A percentile compares a stretch with the other conserved stretches of the same genome.
phyloP scores from a whole-genome alignment of 2,797 vertebrate species.

The Gila robusta region DNA sequence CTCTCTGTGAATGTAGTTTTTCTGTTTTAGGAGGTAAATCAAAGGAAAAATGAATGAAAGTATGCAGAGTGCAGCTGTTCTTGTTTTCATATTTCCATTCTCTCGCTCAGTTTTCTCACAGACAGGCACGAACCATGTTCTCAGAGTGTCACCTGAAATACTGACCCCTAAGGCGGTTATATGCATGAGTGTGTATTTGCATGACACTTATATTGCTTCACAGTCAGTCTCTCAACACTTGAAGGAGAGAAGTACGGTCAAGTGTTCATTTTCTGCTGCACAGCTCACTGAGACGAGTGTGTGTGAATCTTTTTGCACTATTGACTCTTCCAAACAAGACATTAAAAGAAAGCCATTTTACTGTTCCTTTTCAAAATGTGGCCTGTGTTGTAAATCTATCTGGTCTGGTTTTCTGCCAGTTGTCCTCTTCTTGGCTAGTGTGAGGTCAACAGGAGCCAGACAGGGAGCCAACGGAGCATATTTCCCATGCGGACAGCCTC shows the following conservation, averaged over 20 bases:
- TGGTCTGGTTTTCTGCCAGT: constrained; percentile 52
- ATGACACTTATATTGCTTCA: constrained; percentile 63
- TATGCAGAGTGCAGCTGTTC: constrained; percentile 22
- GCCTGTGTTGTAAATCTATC: constrained; percentile 65
- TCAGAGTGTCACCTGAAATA: constrained; percentile 62
- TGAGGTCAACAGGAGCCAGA: constrained; percentile 54
- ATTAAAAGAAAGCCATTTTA: constrained; percentile 34
- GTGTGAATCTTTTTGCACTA: constrained; percentile 46
- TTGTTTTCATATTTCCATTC: constrained; percentile 28
- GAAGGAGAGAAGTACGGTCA: constrained; percentile 48
- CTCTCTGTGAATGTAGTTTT: constrained; percentile 42
- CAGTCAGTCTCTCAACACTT: constrained; percentile 70
- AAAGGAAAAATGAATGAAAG: constrained; percentile 38
- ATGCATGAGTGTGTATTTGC: constrained; percentile 37
- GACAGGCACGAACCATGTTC: constrained; percentile 58
- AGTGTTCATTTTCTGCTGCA: constrained; percentile 66
- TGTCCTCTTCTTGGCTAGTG: constrained; percentile 50
- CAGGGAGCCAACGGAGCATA: constrained; percentile 60
- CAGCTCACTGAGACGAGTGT: constrained; percentile 53
- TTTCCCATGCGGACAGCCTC: constrained; percentile 60
- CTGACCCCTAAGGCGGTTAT: constrained; percentile 60
- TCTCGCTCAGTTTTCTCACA: constrained; percentile 27
- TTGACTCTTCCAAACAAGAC: constrained; percentile 50
- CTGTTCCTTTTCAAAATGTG: constrained; percentile 54
- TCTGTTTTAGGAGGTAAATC: constrained; percentile 53